phyloP scores from a whole-genome alignment of 2,888 invertebrate species.

The Eumacrocentrus americanus region DNA sequence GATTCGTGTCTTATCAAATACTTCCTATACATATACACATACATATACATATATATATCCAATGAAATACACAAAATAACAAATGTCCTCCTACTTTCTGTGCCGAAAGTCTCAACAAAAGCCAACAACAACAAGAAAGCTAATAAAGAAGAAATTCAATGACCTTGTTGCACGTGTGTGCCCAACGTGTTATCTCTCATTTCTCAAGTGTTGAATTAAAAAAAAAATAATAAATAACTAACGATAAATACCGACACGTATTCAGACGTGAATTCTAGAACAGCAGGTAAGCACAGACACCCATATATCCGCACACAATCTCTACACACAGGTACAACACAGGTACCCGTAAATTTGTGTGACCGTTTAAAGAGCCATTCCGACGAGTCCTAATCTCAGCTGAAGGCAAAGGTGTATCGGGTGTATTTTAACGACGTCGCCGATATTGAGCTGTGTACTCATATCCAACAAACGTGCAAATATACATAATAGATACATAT shows the following conservation, averaged over 20 bases:
- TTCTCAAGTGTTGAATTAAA: background rate
- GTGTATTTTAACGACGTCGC: no score
- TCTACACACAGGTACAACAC: constrained; percentile 30
- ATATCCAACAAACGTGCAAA: background rate
- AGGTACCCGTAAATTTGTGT: background rate
- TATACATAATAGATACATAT: no score
- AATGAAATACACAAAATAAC: background rate
- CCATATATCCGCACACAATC: background rate
- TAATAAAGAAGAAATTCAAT: background rate
- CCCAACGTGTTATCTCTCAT: no score
- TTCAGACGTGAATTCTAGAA: background rate
- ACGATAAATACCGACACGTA: constrained; percentile 2
- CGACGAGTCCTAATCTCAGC: background rate
- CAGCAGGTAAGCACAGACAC: background rate
- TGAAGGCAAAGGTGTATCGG: no score
- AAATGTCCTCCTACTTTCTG: no score
- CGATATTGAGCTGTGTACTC: no score
- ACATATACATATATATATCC: background rate
- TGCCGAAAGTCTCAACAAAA: no score
- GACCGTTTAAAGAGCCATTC: constrained; percentile 25
- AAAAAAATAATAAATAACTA: background rate
- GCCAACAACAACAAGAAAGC: no score
- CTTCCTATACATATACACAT: background rate
- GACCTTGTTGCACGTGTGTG: background rate
- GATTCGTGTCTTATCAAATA: constrained; percentile 8